phyloP scores from a whole-genome alignment of 2,888 invertebrate species.

The Petrolisthes cinctipes region DNA sequence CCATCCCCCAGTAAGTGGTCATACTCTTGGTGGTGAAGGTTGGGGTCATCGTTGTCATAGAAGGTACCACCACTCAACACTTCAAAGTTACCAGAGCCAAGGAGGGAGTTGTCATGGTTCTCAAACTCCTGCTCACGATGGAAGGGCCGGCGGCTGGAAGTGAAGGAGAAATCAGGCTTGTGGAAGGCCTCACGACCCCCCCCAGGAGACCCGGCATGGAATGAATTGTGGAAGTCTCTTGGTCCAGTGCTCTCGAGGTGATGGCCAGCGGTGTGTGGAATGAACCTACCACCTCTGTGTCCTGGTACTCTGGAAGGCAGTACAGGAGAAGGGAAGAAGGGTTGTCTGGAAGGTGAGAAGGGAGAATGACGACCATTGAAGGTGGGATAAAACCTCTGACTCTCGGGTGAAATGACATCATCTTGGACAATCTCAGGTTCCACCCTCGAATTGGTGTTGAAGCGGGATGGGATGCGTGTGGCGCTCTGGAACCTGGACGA shows the following conservation, averaged over 20 bases:
- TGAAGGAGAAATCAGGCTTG: conserved; percentile 36
- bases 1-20: conserved; percentile 56
- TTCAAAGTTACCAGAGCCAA: conserved; percentile 66
- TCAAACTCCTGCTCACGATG: conserved; percentile 44
- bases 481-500: neutral
- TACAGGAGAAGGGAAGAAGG: conserved; percentile 47
- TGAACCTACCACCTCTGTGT: conserved; percentile 32
- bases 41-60: conserved; percentile 58
- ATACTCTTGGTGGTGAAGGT: conserved; percentile 40
- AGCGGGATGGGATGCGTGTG: neutral
- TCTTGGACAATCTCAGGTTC: conserved; percentile 4
- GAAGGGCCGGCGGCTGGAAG: conserved; percentile 29
- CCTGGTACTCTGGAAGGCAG: conserved; percentile 34
- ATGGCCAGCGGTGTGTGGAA: conserved; percentile 35
- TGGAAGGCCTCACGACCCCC: conserved; percentile 29
- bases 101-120: conserved; percentile 55
- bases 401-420: conserved; percentile 38
- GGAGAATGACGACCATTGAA: conserved; percentile 36
- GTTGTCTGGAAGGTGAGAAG: conserved; percentile 28
- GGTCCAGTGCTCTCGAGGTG: conserved; percentile 38
- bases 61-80: conserved; percentile 66
- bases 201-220: conserved; percentile 33
- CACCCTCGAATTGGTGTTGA: conserved; percentile 12
- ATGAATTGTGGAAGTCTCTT: conserved; percentile 57
- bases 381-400: conserved; percentile 54